phyloP scores from a whole-genome alignment of 1,140 invertebrate species.

The Trichogramma pretiosum region DNA sequence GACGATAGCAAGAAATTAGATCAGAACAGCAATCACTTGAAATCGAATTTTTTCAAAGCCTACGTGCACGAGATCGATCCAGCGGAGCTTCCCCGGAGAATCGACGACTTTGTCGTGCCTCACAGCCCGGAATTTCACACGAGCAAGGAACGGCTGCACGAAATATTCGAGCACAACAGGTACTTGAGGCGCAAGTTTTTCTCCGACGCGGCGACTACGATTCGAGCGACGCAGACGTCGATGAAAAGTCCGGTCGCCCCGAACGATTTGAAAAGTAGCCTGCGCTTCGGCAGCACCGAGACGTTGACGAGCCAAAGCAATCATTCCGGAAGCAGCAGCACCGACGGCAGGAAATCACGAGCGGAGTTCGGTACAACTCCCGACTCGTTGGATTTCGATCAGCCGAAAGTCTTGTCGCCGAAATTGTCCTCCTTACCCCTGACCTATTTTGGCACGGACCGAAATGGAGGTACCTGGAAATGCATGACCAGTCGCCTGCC shows the following conservation, averaged over 20 bases:
- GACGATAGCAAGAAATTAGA: not conserved
- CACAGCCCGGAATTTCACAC: constrained; percentile 24
- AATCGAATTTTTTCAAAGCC: not conserved
- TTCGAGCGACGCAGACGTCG: not conserved
- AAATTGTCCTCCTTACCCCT: constrained; percentile 1
- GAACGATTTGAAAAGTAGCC: not conserved
- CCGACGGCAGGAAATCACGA: constrained; percentile 32
- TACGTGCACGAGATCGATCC: constrained; percentile 7
- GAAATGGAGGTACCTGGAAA: constrained; percentile 6
- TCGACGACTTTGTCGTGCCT: constrained; percentile 13
- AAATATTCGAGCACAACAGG: constrained; percentile 41
- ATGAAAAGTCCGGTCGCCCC: not conserved
- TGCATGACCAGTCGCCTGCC: not conserved
- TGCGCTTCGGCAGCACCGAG: constrained; percentile 41
- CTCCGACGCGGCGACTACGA: constrained; percentile 20
- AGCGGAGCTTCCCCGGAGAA: constrained; percentile 2
- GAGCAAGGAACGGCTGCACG: constrained; percentile 38
- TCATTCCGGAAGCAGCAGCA: constrained; percentile 35
- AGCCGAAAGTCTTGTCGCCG: not conserved
- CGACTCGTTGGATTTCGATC: constrained; percentile 19
- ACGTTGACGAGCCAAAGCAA: constrained; percentile 42
- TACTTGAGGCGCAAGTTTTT: constrained; percentile 39
- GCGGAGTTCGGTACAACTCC: constrained; percentile 29
- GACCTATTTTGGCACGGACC: constrained; percentile 8
- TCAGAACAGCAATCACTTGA: constrained; percentile 3